These are phyloP conservation scores for Trichogramma pretiosum DNA, from an alignment of 1,140 invertebrate species.

Conservation along the genomic window DNA sequence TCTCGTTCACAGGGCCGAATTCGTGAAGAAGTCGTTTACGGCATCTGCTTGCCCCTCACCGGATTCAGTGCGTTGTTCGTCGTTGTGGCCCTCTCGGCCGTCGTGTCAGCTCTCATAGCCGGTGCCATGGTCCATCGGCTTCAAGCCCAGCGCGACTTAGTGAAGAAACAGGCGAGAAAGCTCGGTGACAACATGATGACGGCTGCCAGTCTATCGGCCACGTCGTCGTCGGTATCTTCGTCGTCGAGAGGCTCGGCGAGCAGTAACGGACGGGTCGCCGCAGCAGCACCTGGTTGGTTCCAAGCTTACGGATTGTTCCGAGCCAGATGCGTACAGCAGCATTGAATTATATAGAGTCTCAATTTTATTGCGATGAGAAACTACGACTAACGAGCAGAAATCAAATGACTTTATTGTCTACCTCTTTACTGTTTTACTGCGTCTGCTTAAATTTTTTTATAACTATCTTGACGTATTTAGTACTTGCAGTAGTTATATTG, in stretches of 20 bases:
- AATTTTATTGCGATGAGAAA: not conserved
- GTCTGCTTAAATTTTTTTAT: no score
- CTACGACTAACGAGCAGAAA: not conserved
- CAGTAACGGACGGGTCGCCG: conserved; percentile 23
- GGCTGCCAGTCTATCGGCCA: conserved; percentile 56
- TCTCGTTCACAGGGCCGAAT: conserved; percentile 69
- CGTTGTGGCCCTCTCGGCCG: conserved; percentile 73
- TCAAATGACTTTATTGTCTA: not conserved
- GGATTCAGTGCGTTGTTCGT: conserved; percentile 83
- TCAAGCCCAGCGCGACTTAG: conserved; percentile 62
- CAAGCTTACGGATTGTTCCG: conserved; percentile 22
- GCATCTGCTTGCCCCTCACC: conserved; percentile 80
- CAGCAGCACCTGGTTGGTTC: conserved; percentile 10
- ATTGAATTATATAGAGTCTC: no score
- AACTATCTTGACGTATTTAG: no score
- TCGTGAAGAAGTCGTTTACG: conserved; percentile 79
- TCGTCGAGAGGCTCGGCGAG: conserved; percentile 23
- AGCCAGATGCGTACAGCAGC: conserved; percentile 17
- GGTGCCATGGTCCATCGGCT: conserved; percentile 66
- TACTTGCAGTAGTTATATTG: no score
- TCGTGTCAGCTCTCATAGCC: conserved; percentile 70
- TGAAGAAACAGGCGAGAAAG: conserved; percentile 37
- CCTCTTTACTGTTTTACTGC: no score
- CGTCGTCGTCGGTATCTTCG: conserved; percentile 56
- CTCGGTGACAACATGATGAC: conserved; percentile 45